These are phyloP conservation scores for Corydoras maculifer DNA, from an alignment of 2,113 vertebrate species.

Conservation along the genomic window DNA sequence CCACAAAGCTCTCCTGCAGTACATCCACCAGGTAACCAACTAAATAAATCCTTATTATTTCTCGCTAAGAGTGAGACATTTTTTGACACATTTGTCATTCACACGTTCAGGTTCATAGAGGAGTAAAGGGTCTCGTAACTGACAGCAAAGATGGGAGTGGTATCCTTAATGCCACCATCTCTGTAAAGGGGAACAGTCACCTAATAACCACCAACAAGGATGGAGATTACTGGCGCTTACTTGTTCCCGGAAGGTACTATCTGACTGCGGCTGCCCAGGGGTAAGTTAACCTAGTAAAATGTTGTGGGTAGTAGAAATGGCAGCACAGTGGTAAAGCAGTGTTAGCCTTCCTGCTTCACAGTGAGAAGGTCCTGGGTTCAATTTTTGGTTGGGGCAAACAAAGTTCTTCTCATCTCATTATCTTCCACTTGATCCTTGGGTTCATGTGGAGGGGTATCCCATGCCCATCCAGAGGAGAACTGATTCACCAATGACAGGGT, in stretches of 20 bases:
- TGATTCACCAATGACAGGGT: no score
- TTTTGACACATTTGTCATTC: not conserved
- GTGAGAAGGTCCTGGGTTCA: no score
- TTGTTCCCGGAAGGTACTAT: constrained; percentile 76
- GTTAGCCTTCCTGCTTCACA: no score
- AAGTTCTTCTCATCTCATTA: no score
- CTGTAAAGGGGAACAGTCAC: constrained; percentile 76
- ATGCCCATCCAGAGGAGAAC: no score
- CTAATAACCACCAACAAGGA: constrained; percentile 72
- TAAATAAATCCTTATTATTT: no score
- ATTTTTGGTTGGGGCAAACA: no score
- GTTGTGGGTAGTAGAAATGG: no score
- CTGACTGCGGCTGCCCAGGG: constrained; percentile 84
- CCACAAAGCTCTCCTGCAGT: constrained; percentile 77
- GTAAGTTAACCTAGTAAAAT: constrained; percentile 56
- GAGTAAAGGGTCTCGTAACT: constrained; percentile 82
- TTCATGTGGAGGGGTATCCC: no score
- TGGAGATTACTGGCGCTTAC: constrained; percentile 94
- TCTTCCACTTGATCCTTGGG: no score
- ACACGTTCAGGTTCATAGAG: constrained; percentile 75
- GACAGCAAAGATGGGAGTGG: constrained; percentile 76
- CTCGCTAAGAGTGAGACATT: no score
- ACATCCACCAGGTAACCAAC: constrained; percentile 80
- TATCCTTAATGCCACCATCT: constrained; percentile 88
- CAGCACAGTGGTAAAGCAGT: no score